Evolutionary conservation across 2,113 vertebrate species (phyloP), one percentile per base, ranked within the genome.

Genomic region (Hystrix brachyura): DNA sequence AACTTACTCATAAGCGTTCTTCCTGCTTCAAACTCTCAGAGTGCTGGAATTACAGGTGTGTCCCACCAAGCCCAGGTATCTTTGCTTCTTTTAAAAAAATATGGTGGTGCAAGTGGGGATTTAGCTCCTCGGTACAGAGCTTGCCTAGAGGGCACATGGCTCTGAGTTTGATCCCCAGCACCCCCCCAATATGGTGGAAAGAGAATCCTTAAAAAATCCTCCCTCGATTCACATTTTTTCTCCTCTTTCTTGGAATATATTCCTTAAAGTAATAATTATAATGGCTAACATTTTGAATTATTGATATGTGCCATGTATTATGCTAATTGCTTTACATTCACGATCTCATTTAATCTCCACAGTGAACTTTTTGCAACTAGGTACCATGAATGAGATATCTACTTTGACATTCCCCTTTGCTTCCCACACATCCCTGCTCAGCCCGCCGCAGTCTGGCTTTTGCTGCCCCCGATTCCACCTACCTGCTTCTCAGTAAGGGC

Each of bases 261-360:
- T 82, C 10, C 43, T 83, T 94, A 84, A 79, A 57, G 80, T n/a
- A 81, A 74, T 74, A 94, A 46, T 72, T 72, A 17, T 80, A 83
- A 43, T 55, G 17, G 59, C 62, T 78, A 83, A 64, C 46, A 87
- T 23, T 87, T 87, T 95, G 48, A 83, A 84, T 84, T 79, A 87
- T 34, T 72, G 32, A 59, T 90, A 90, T 64, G 46, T 85, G 48
- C 25, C 43, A n/a, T 3, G 10, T 11, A 10, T 64, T 80, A 72
- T 57, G 25, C 55, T 88, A 67, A 48, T 71, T 59, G 43, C 69
- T 84, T 72, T 82, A 23, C 25, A 78, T 78, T 94, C 38, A 84
- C 74, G 43, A 78, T n/a, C 48, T 96, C 23, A 60, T 91, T 88
- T 87, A 64, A 65, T 79, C 62, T 91, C 91, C 34, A 72, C 18